Evolutionary conservation across 2,797 vertebrate genomes (phyloP).

Genomic region (Tapirus indicus): DNA sequence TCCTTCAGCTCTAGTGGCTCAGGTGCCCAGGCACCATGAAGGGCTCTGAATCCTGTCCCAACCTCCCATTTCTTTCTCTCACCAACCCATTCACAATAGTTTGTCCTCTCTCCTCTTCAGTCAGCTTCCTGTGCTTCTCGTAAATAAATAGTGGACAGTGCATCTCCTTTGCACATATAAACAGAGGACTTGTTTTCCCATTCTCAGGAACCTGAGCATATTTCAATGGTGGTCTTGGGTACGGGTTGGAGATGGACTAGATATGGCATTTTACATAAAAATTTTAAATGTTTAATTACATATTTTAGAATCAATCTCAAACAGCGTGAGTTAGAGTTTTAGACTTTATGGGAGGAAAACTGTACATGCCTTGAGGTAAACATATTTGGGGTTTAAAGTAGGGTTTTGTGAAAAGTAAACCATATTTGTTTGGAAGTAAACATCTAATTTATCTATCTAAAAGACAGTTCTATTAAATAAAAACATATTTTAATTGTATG

Average conservation of each 20-base stretch:
- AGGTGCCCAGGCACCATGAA: not conserved
- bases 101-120: not conserved
- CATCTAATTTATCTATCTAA: not conserved
- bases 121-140: too few species aligned
- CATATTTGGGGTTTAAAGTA: not conserved
- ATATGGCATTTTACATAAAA: not conserved
- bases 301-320: not conserved
- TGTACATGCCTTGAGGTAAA: not conserved
- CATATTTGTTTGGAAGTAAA: not conserved
- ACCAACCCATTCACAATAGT: not conserved
- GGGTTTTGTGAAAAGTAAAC: not conserved
- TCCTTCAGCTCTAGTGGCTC: not conserved
- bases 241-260: not conserved
- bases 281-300: not conserved
- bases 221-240: not conserved
- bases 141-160: not conserved
- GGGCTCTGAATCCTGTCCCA: not conserved
- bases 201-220: not conserved
- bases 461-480: slow-evolving; percentile 12
- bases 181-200: not conserved
- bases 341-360: not conserved
- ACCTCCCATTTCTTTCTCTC: not conserved
- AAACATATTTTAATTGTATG: not conserved
- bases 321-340: not conserved
- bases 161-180: not conserved